Evolutionary conservation across 1,140 invertebrate species (phyloP).

Genomic region (Tachypleus tridentatus): DNA sequence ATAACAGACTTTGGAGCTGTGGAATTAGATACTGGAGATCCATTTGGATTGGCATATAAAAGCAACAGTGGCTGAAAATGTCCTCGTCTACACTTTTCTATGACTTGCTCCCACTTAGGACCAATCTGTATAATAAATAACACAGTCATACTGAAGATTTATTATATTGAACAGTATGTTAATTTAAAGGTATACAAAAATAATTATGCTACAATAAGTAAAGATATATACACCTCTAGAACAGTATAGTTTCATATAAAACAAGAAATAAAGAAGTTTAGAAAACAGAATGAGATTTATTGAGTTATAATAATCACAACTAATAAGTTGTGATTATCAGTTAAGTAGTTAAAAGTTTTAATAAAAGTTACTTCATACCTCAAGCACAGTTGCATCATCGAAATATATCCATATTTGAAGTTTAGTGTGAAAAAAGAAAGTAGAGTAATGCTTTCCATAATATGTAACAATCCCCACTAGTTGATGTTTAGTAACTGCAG

Average conservation of each 20-base stretch:
- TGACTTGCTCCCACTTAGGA: conserved; percentile 74
- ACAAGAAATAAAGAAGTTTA: too few relatives aligned
- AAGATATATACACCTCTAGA: too few relatives aligned
- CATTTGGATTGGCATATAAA: conserved; percentile 70
- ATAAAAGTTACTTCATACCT: conserved; percentile 38
- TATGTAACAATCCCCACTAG: conserved; percentile 89
- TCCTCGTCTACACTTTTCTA: conserved; percentile 79
- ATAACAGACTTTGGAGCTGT: conserved; percentile 56
- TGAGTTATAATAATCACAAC: too few relatives aligned
- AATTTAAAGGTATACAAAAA: too few relatives aligned
- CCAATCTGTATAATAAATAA: conserved; percentile 44
- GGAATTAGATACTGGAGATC: conserved; percentile 58
- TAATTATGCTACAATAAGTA: too few relatives aligned
- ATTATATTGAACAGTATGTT: too few relatives aligned
- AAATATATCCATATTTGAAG: conserved; percentile 88
- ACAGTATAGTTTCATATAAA: too few relatives aligned
- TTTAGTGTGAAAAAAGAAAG: conserved; percentile 92
- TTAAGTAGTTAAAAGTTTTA: too few relatives aligned
- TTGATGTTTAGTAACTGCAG: conserved; percentile 52
- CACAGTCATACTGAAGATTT: too few relatives aligned
- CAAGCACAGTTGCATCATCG: conserved; percentile 86
- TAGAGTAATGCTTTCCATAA: conserved; percentile 93
- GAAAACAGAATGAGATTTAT: too few relatives aligned
- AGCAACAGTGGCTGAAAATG: conserved; percentile 83
- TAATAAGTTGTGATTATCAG: too few relatives aligned